Evolutionary conservation across 2,888 invertebrate species (phyloP), one percentile per base, ranked within the genome.

Genomic region (Acleris sparsana): DNA sequence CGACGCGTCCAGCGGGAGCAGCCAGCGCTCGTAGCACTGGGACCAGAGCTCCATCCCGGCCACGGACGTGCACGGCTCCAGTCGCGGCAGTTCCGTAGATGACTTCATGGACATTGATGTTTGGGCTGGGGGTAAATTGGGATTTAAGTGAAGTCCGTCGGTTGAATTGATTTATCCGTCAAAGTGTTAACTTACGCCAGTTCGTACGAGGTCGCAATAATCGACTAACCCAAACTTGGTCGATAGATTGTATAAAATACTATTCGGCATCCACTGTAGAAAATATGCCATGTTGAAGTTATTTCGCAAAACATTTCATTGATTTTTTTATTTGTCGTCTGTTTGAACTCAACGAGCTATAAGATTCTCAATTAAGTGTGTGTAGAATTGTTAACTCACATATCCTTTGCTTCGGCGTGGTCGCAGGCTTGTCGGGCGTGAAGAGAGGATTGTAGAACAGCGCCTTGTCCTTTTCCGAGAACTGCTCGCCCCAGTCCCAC

Each of bases 401-500:
- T 72, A 86, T 67, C 74, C 86, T 82, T 62, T 82, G 82, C 5
- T 77, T 73, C 0, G 78, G 79, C 18, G 79, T 62, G 2, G 70
- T 69, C 16, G 68, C 61, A 0, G 79, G 73, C 13, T 75, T 78
- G 46, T 71, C 70, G 2, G 73, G 80, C 51, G 74, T 71, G 80
- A 94, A 98, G 49, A 98, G 90, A 0, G 98, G 98, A 85, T 98
- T 98, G 79, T 95, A 95, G 84, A 98, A 98, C 70, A 97, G 90
- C 4, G 95, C 93, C 66, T 96, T 95, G 80, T 98, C 97, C 65
- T 95, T 95, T 56, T 97, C 96, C 0, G 94, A 93, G 80, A 97
- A 97, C 85, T 98, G 98, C 78, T 97, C 96, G 65, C 95, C 94
- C 98, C 98, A 98, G 80, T 97, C 97, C 98, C 98, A 98, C 2